Base-by-base conservation (phyloP, 2,888 invertebrate genomes). In the Ectropis crepuscularia region DNA sequence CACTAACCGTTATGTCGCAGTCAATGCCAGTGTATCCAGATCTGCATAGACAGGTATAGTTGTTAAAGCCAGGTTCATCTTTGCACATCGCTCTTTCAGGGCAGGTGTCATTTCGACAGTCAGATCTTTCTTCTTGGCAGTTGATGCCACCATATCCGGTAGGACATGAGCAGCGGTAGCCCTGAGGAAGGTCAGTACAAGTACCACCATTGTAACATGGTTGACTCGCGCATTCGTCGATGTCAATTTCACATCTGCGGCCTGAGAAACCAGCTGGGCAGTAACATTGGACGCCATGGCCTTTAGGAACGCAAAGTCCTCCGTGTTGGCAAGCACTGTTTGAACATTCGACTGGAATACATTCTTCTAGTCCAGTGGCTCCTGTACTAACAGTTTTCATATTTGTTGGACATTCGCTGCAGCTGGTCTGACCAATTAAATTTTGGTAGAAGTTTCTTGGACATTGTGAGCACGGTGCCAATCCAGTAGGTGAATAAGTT, bases 71-170 rank as follows among this genome's bases (percentile, higher is more conserved):
- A 16, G 96, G 98, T 87, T 96, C 97, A 85, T 99, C 98, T 89
- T 99, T 98, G 87, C 99, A 99, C 97, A 98, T 98, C 5, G 99
- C 99, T 78, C 98, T 94, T 81, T 98, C 98, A 0, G 98, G 98
- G 76, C 99, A 99, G 0, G 99, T 97, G 68, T 97, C 96, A 80
- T 96, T 96, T 73, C 94, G 93, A 81, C 98, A 99, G 77, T 99
- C 98, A 11, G 97, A 96, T 75, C 96, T 95, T 86, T 98, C 98
- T 82, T 98, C 97, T 90, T 99, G 98, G 81, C 99, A 99, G 81
- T 98, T 98, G 42, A 98, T 95, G n/a, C 98, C 98, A 7, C 96
- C 95, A 77, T 98, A 98, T 48, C 98, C 98, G 6, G 95, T 94
- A 0, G 96, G 95, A 81, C 99, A 99, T 69, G 97, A 95, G 76